These are phyloP conservation scores for Loxodonta africana DNA, from an alignment of 2,113 vertebrate genomes.

Conservation along the genomic window DNA sequence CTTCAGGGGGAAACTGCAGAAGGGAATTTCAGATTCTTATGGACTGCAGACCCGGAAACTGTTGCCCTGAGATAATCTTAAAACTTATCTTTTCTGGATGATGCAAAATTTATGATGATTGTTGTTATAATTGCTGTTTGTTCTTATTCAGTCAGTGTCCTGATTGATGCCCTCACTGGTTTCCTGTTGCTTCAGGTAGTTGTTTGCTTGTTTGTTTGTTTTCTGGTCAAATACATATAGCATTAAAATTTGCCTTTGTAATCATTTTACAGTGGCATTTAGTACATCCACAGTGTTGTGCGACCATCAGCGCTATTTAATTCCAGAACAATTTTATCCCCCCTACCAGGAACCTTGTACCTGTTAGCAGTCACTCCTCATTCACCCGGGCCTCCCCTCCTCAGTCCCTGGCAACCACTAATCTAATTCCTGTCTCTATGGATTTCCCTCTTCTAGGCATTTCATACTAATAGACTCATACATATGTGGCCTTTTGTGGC, in stretches of 20 bases:
- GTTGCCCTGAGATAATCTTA: no score
- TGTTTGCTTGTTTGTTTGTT: not conserved
- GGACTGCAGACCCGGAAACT: no score
- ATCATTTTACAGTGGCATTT: not conserved
- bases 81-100: not conserved
- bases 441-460: no score
- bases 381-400: no score
- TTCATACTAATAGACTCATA: no score
- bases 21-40: no score
- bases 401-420: no score
- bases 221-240: no score
- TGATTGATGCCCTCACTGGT: not conserved
- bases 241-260: not conserved
- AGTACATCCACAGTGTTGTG: no score
- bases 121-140: not conserved
- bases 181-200: not conserved
- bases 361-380: not conserved
- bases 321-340: not conserved
- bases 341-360: not conserved
- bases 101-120: not conserved
- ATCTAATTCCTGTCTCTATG: no score
- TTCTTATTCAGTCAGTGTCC: not conserved
- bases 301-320: no score
- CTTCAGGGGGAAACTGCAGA: no score
- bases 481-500: not conserved